Percentiles rank a stretch among this genome's conserved stretches.
Conservation (phyloP, 2,888 invertebrate species). For the Erynnis tages region DNA sequence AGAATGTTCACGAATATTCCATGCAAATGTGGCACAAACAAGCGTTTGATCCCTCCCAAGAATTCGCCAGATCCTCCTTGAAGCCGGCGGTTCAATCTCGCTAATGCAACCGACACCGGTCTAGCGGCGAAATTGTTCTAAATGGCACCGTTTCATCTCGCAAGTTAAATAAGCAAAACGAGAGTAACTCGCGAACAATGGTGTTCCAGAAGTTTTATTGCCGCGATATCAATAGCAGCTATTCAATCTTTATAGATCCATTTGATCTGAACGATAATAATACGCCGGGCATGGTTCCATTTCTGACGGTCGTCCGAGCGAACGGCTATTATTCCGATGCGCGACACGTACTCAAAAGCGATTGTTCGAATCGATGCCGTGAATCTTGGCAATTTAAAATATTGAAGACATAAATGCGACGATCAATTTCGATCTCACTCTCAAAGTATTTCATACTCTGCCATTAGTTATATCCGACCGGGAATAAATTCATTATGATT, state of each 20-base stretch:
- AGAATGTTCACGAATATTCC: no score
- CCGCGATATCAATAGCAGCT: neutral
- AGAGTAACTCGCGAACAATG: no score
- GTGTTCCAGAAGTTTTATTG: neutral
- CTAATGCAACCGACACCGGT: neutral
- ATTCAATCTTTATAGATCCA: neutral
- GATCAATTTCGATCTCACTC: neutral
- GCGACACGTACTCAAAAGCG: neutral
- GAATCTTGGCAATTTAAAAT: neutral
- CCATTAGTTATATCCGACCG: neutral
- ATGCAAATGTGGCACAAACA: no score
- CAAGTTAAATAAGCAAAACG: neutral
- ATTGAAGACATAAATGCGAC: neutral
- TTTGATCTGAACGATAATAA: conserved; percentile 2
- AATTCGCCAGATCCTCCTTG: no score
- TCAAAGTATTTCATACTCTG: neutral
- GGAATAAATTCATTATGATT: neutral
- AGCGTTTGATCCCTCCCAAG: no score
- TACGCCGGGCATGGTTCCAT: conserved; percentile 57
- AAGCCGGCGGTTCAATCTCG: neutral
- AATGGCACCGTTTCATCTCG: neutral
- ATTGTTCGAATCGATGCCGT: neutral
- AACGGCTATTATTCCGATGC: conserved; percentile 46
- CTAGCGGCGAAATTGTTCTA: neutral
- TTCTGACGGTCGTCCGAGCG: conserved; percentile 37